Percentiles rank a stretch among this genome's conserved stretches.
Conservation (phyloP, 2,888 invertebrate species). For the Hyalella azteca region DNA sequence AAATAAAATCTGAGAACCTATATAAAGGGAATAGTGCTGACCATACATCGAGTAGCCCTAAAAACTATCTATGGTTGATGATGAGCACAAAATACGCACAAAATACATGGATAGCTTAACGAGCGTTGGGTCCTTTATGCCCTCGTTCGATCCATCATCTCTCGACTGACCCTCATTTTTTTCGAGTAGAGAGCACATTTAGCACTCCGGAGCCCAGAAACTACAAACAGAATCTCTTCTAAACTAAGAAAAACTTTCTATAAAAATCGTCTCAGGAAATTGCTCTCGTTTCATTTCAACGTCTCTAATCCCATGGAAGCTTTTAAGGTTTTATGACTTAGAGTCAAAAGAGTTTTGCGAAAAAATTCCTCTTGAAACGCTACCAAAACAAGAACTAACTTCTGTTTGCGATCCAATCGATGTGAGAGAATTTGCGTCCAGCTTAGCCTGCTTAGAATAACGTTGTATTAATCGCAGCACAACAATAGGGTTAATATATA, state of each 20-base stretch:
- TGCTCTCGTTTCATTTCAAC: constrained; percentile 8
- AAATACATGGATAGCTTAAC: background rate
- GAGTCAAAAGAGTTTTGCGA: background rate
- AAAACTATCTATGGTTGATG: too few relatives aligned
- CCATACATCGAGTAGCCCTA: too few relatives aligned
- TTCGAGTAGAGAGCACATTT: background rate
- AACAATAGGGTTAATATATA: too few relatives aligned
- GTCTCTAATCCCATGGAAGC: constrained; percentile 25
- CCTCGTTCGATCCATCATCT: constrained; percentile 13
- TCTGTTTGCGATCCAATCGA: constrained; percentile 14
- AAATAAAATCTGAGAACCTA: too few relatives aligned
- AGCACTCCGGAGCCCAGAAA: background rate
- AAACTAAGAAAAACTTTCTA: background rate
- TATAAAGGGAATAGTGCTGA: too few relatives aligned
- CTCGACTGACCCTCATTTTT: constrained; percentile 21
- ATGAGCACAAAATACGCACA: too few relatives aligned
- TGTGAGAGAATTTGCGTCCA: background rate
- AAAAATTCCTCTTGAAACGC: background rate
- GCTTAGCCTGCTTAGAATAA: background rate
- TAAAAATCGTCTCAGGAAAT: constrained; percentile 22
- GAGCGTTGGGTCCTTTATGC: background rate
- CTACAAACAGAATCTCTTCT: constrained; percentile 24
- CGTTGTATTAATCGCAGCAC: too few relatives aligned
- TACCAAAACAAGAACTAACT: constrained; percentile 8
- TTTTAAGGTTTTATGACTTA: constrained; percentile 28